Conservation (phyloP, 2,888 invertebrate genomes). For the Itoplectis maculator region DNA sequence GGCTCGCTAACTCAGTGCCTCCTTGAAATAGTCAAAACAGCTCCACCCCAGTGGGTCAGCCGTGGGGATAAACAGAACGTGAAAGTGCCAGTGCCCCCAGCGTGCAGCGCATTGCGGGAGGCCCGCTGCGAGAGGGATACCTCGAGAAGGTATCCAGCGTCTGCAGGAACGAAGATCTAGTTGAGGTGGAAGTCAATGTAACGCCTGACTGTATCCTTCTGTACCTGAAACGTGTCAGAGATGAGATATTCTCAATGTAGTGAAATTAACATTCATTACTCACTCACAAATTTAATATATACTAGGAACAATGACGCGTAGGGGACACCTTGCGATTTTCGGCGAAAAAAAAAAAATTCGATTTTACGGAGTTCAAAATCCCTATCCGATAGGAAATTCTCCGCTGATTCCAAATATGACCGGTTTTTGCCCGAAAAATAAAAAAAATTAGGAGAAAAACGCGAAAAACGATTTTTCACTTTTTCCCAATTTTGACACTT, state of each 20-base stretch:
- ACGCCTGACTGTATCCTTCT: background rate
- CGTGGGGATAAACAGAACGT: slow-evolving; percentile 65
- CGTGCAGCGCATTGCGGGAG: slow-evolving; percentile 63
- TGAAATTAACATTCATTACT: background rate
- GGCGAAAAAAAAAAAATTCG: too few species aligned
- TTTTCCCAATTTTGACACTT: too few species aligned
- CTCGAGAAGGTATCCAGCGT: slow-evolving; percentile 4
- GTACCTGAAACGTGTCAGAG: background rate
- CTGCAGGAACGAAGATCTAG: slow-evolving; percentile 2
- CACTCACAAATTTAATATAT: background rate
- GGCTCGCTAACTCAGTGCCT: slow-evolving; percentile 44
- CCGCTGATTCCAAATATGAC: too few species aligned
- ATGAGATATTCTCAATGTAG: background rate
- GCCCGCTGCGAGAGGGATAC: slow-evolving; percentile 30
- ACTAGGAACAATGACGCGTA: too few species aligned
- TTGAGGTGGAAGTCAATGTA: slow-evolving; percentile 22
- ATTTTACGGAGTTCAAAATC: too few species aligned
- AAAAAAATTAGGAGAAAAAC: too few species aligned
- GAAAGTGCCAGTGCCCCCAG: slow-evolving; percentile 70
- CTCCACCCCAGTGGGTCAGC: slow-evolving; percentile 75
- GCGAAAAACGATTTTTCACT: too few species aligned
- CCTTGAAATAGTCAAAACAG: slow-evolving; percentile 78
- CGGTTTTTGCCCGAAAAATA: too few species aligned
- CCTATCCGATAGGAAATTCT: too few species aligned
- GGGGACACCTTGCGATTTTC: too few species aligned